Base-by-base conservation (phyloP, 2,113 vertebrate genomes). In the Pelecanoides urinatrix region DNA sequence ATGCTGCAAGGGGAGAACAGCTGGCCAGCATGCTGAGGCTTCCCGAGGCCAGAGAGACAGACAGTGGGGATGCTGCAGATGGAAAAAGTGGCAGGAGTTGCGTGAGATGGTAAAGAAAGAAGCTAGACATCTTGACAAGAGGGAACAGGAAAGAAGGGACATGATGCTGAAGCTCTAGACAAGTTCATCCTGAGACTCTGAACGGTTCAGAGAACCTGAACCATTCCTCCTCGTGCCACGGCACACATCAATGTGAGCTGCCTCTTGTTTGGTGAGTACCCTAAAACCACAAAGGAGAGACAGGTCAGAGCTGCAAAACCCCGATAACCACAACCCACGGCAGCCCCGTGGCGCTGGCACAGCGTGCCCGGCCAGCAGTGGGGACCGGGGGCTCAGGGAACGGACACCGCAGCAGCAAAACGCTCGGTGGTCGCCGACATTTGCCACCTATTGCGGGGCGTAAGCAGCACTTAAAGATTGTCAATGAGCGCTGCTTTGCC, bases 331-430 rank as follows among this genome's bases (percentile, higher is more conserved):
- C 49, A 47, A 29, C 19, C 29, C 42, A 9, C 63, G 30, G 13
- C 62, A 83, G 67, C 22, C 29, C 17, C 1, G 0, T 40, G 44
- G 6, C 4, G 3, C 3, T 30, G 62, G 82, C 58, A 50, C 42
- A 32, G 27, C 47, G 61, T 3, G 1, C 22, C 36, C 0, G 0
- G 25, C 16, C 29, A 16, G 36, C 49, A 2, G 0, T 3, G 9
- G 12, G 14, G 62, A 62, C 20, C 2, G 0, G 16, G 47, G 11
- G 3, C 25, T 21, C 7, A 29, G n/a, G 26, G 13, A 67, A 55
- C 26, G 27, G 47, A 20, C 42, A 84, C 36, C 25, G 4, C 2
- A 15, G 55, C 61, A 82, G 38, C 49, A 52, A 3, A 83, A 20
- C 53, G 32, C 45, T 42, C 11, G 2, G 62, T 9, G 32, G 19